Evolutionary conservation across 2,888 invertebrate species (phyloP), one percentile per base, ranked within the genome.

Genomic region (Tortrix viridana): DNA sequence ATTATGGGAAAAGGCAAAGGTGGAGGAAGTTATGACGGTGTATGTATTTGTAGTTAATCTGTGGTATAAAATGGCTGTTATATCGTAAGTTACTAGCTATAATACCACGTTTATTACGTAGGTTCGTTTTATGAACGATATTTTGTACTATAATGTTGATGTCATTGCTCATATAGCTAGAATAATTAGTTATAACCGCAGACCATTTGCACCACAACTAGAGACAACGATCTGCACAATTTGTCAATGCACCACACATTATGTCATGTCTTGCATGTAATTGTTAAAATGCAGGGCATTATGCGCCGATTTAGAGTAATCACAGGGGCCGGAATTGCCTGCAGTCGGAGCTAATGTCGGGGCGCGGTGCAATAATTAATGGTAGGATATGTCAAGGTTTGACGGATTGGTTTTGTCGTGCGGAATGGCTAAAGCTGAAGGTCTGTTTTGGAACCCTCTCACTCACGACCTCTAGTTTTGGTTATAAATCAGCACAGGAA

Each of bases 1-100:
- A 65, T 72, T 75, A 71, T 74, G 76, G 71, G 74, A 78, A 77
- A 61, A 70, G 69, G 62, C 62, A 53, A 41, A 57, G 56, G 62
- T 57, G 44, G 41, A 14, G 54, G 48, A 55, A 48, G 48, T 60
- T 60, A 60, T 49, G 48, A 43, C 48, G 46, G 43, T 4, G 4
- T 9, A 20, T 47, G 22, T 9, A 44, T 6, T 32, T 32, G 12
- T 53, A 59, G 19, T 26, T 32, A 47, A 43, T 47, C 54, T 32
- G 23, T 54, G 38, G 19, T 53, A 26, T 46, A 46, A 5, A 38
- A 38, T 38, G n/a, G 38, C 38, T n/a, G n/a, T 32, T 32, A 12
- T 32, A 12, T 41, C n/a, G 16, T 41, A 41, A 5, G 38, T 38
- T 38, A 38, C 38, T n/a, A 5, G 14, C 38, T n/a, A n/a, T 38